A percentile compares a stretch with the other conserved stretches of the same genome.
Conservation (phyloP, 2,888 invertebrate species). For the Taenaris catops region DNA sequence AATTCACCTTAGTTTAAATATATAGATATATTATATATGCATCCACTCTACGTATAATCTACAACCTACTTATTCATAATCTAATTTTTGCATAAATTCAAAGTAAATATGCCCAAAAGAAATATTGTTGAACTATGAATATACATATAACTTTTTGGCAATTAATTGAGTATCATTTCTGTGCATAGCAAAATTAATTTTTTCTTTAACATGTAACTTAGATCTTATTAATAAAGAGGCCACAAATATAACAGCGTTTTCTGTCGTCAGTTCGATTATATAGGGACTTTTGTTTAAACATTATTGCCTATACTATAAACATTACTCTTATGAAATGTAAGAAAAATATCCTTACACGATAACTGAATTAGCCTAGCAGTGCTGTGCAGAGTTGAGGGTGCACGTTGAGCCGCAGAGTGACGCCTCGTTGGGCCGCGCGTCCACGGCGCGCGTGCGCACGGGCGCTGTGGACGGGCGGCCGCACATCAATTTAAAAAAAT, state of each 20-base stretch:
- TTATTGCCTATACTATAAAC: slow-evolving; percentile 76
- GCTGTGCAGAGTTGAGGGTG: slow-evolving; percentile 67
- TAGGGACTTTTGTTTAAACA: slow-evolving; percentile 78
- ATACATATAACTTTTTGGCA: slow-evolving; percentile 81
- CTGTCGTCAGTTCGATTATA: slow-evolving; percentile 79
- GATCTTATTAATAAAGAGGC: slow-evolving; percentile 79
- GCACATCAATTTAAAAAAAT: too few species aligned
- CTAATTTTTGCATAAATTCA: slow-evolving; percentile 79
- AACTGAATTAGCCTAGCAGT: slow-evolving; percentile 77
- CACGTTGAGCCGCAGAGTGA: slow-evolving; percentile 31
- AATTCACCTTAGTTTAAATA: slow-evolving; percentile 76
- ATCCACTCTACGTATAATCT: slow-evolving; percentile 79
- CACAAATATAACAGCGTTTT: slow-evolving; percentile 80
- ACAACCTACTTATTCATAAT: slow-evolving; percentile 78
- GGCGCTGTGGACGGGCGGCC: slow-evolving; percentile 51
- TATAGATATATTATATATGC: slow-evolving; percentile 77
- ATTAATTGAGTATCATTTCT: slow-evolving; percentile 81
- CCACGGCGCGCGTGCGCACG: slow-evolving; percentile 24
- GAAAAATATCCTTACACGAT: slow-evolving; percentile 76
- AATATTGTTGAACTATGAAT: slow-evolving; percentile 80
- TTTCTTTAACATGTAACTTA: slow-evolving; percentile 78
- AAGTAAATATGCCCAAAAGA: slow-evolving; percentile 80
- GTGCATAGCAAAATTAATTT: slow-evolving; percentile 80
- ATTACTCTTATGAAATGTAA: slow-evolving; percentile 75
- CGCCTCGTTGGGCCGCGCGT: slow-evolving; percentile 26